A percentile compares a stretch with the other conserved stretches of the same genome.
phyloP scores from a whole-genome alignment of 2,797 vertebrate genomes.

The Cichlasoma orientale region DNA sequence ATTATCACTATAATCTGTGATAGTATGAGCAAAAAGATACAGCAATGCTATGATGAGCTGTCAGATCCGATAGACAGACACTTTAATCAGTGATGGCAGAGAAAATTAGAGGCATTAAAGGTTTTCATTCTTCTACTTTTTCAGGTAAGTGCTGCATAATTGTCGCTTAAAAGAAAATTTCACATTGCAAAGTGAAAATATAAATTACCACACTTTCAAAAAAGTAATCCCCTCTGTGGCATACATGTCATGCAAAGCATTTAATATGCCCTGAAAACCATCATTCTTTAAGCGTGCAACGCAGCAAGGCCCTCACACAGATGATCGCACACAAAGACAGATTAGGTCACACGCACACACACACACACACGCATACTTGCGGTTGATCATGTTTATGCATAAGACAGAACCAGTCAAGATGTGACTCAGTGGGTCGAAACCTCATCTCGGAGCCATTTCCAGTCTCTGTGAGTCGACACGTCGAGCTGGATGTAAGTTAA shows the following conservation, averaged over 20 bases:
- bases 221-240: neutral
- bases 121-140: neutral
- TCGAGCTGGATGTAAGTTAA: constrained; percentile 50
- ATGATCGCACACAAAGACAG: constrained; percentile 9
- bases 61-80: neutral
- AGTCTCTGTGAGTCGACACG: constrained; percentile 42
- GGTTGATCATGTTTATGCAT: constrained; percentile 71
- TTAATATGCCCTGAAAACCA: neutral
- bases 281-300: neutral
- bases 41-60: neutral
- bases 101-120: neutral
- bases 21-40: neutral
- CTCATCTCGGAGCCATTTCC: constrained; percentile 63
- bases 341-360: neutral
- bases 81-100: neutral
- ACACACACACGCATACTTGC: constrained; percentile 2
- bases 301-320: constrained; percentile 5
- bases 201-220: neutral
- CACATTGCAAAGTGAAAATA: neutral
- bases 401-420: constrained; percentile 43
- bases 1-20: neutral
- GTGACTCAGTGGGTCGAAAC: constrained; percentile 64
- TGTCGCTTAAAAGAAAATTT: neutral
- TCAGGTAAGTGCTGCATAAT: neutral
- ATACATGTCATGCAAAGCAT: neutral